Evolutionary conservation across 2,113 vertebrate genomes (phyloP).

Genomic region (Saccopteryx bilineata): DNA sequence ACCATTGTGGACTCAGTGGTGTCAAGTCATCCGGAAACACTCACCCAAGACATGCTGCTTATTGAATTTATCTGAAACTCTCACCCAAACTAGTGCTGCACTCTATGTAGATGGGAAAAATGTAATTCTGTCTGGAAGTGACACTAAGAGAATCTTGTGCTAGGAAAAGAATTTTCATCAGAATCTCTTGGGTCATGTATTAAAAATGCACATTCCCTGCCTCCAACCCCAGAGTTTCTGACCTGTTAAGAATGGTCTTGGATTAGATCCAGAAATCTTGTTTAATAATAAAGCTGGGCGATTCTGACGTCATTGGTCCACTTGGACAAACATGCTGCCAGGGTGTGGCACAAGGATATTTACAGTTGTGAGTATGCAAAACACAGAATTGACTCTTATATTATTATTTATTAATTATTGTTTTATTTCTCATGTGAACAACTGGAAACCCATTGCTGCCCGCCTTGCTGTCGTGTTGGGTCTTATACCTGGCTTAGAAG

Average conservation of each 20-base stretch:
- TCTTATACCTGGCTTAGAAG: not conserved
- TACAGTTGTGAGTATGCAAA: not conserved
- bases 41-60: constrained; percentile 12
- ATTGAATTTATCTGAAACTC: not conserved
- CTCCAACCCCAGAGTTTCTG: not conserved
- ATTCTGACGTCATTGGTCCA: not conserved
- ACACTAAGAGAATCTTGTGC: not conserved
- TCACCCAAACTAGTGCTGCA: not conserved
- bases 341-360: not conserved
- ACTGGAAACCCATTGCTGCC: not conserved
- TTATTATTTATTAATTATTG: not conserved
- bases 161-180: not conserved
- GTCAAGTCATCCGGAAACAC: constrained; percentile 43
- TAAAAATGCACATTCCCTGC: not conserved
- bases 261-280: not conserved
- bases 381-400: not conserved
- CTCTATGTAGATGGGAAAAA: constrained; percentile 5
- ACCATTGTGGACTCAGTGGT: not conserved
- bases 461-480: not conserved
- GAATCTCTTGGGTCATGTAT: not conserved
- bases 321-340: not conserved
- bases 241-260: not conserved
- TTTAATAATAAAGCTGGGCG: not conserved
- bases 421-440: not conserved
- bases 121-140: not conserved